These are phyloP conservation scores for Orussus abietinus DNA, from an alignment of 1,140 invertebrate genomes.

Conservation along the genomic window DNA sequence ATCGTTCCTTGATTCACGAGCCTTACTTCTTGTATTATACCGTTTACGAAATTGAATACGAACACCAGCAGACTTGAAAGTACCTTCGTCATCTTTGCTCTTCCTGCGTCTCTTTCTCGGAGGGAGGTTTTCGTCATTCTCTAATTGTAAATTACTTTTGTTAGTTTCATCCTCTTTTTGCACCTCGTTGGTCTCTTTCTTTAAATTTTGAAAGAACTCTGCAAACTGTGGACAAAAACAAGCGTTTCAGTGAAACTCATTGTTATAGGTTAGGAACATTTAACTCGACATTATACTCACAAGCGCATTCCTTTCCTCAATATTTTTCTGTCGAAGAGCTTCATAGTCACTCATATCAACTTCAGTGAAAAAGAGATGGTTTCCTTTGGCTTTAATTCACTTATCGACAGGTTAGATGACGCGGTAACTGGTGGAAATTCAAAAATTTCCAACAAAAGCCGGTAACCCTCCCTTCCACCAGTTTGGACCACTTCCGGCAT, in stretches of 20 bases:
- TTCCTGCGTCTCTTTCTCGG: conserved; percentile 17
- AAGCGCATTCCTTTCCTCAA: conserved; percentile 27
- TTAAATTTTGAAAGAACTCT: conserved; percentile 29
- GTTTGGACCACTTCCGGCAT: too few species aligned
- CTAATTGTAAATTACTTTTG: conserved; percentile 8
- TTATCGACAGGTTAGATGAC: not conserved
- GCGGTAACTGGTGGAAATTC: too few species aligned
- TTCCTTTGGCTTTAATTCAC: too few species aligned
- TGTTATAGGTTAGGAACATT: too few species aligned
- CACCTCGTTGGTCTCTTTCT: conserved; percentile 18
- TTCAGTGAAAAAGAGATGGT: not conserved
- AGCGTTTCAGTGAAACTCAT: too few species aligned
- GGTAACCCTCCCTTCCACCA: too few species aligned
- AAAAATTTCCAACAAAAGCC: too few species aligned
- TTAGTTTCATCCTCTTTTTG: conserved; percentile 6
- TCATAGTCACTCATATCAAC: conserved; percentile 25
- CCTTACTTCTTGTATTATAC: conserved; percentile 32
- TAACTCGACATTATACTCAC: conserved; percentile 21
- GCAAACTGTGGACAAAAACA: conserved; percentile 27
- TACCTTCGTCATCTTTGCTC: not conserved
- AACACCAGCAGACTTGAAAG: conserved; percentile 1
- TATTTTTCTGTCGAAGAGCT: conserved; percentile 24
- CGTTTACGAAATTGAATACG: conserved; percentile 13
- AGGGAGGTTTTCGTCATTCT: conserved; percentile 18
- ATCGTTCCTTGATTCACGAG: not conserved